Percentiles rank a stretch among this genome's conserved stretches.
These are phyloP conservation scores for Lophotis ruficrista DNA, from an alignment of 2,113 vertebrate species.

Conservation along the genomic window DNA sequence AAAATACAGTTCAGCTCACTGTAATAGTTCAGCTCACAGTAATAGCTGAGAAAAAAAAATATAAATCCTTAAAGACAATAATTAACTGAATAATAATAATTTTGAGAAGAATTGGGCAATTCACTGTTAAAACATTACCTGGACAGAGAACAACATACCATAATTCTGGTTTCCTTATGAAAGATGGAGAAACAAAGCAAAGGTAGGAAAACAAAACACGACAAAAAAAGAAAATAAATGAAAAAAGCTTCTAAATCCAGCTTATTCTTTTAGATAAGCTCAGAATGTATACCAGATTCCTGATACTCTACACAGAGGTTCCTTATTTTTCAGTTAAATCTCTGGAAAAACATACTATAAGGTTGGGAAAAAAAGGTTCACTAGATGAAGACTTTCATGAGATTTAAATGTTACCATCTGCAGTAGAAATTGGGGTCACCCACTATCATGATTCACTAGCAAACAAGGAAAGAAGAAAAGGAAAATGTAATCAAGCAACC, in stretches of 20 bases:
- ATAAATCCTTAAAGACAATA: not conserved
- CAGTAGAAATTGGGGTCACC: conserved; percentile 10
- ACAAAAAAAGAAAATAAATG: too few relatives aligned
- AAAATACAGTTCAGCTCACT: not conserved
- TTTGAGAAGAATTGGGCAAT: not conserved
- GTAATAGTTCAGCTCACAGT: too few relatives aligned
- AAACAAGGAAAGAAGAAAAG: conserved; percentile 18
- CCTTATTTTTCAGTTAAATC: not conserved
- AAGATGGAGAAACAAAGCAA: not conserved
- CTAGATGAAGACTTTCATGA: not conserved
- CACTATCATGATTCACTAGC: conserved; percentile 12
- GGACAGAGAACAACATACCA: not conserved
- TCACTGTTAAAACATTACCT: not conserved
- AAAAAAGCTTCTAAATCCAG: not conserved
- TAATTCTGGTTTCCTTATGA: not conserved
- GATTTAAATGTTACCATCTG: conserved; percentile 45
- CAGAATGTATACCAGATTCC: not conserved
- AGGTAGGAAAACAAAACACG: not conserved
- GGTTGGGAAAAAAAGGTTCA: not conserved
- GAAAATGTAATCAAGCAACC: conserved; percentile 34
- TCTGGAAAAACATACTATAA: not conserved
- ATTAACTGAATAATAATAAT: not conserved
- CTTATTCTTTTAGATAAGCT: not conserved
- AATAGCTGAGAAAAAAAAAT: not conserved
- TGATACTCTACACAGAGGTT: not conserved